Percentiles rank a stretch among this genome's conserved stretches.
Evolutionary conservation across 2,888 invertebrate species (phyloP).

Genomic region (Gnatocerus cornutus): DNA sequence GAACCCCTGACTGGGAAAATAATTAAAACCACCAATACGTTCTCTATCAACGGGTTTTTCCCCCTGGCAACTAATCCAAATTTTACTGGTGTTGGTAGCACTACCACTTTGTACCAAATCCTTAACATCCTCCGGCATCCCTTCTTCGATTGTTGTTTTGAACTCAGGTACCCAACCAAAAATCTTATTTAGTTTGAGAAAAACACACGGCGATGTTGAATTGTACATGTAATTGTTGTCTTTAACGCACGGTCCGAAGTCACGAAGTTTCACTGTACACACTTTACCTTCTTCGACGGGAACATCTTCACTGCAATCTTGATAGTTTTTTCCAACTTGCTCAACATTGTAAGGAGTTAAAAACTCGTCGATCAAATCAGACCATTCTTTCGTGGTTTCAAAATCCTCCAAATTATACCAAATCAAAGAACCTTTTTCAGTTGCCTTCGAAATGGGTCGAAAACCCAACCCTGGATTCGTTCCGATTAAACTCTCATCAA

Average conservation of each 20-base stretch:
- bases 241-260: constrained; percentile 72
- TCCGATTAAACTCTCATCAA: constrained; percentile 85
- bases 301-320: background rate
- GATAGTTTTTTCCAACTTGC: constrained; percentile 16
- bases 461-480: constrained; percentile 79
- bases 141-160: constrained; percentile 67
- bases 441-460: constrained; percentile 74
- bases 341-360: constrained; percentile 71
- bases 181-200: constrained; percentile 88
- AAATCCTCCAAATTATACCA: constrained; percentile 70
- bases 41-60: constrained; percentile 85
- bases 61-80: constrained; percentile 90
- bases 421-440: constrained; percentile 77
- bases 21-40: constrained; percentile 80
- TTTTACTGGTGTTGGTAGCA: constrained; percentile 73
- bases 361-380: constrained; percentile 73
- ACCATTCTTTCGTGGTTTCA: constrained; percentile 74
- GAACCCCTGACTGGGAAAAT: constrained; percentile 82
- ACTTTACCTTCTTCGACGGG: constrained; percentile 69
- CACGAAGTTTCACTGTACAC: constrained; percentile 71
- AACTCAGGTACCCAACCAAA: constrained; percentile 82
- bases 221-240: constrained; percentile 79
- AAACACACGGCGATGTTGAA: constrained; percentile 85
- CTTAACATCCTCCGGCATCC: constrained; percentile 18
- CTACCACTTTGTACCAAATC: background rate